These are phyloP conservation scores for Myrmecophaga tridactyla DNA, from an alignment of 2,113 vertebrate genomes.

Conservation along the genomic window DNA sequence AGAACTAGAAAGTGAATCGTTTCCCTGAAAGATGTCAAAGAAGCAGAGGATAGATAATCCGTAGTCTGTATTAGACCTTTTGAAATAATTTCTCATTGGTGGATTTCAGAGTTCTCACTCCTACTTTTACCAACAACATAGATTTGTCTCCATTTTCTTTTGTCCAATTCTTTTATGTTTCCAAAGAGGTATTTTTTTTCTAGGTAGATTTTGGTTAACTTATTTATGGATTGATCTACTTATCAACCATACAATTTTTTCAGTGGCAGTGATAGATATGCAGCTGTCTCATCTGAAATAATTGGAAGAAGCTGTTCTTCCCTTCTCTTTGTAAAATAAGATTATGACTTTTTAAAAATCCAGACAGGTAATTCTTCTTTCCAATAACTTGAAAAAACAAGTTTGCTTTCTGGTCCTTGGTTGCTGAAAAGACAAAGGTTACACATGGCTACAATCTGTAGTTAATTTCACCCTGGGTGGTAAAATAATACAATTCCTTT, in stretches of 20 bases:
- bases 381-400: constrained; percentile 27
- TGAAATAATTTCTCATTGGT: background rate
- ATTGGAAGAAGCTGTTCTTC: background rate
- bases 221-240: background rate
- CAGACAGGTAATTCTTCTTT: background rate
- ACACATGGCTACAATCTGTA: background rate
- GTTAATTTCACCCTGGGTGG: constrained; percentile 62
- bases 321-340: background rate
- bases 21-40: background rate
- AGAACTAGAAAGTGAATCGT: background rate
- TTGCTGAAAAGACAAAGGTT: constrained; percentile 14
- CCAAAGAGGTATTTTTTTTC: background rate
- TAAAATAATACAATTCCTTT: constrained; percentile 36
- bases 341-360: background rate
- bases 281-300: background rate
- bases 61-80: background rate
- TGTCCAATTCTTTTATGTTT: background rate
- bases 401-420: constrained; percentile 56
- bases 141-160: background rate
- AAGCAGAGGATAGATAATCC: background rate
- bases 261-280: background rate
- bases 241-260: background rate
- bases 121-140: background rate
- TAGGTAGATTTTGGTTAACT: background rate
- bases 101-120: background rate